Percentiles rank a stretch among this genome's conserved stretches.
Evolutionary conservation across 2,113 vertebrate genomes (phyloP).

Genomic region (Emydura subglobosa): DNA sequence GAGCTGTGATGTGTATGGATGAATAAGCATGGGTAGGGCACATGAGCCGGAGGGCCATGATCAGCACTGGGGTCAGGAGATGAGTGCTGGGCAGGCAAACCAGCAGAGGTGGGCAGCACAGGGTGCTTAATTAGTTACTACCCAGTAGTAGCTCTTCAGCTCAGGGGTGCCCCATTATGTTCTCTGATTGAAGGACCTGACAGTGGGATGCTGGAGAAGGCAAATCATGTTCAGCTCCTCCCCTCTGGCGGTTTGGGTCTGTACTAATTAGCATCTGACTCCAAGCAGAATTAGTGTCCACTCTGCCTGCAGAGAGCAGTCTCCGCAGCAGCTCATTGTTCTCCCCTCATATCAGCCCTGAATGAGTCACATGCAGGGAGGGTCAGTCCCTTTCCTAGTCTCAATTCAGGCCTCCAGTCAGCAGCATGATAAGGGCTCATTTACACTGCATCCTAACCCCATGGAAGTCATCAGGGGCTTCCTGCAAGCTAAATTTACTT

Average conservation of each 20-base stretch:
- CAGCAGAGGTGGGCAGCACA: neutral
- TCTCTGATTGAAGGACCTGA: neutral
- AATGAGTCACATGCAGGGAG: neutral
- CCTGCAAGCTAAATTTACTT: accelerated
- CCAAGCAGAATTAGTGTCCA: neutral
- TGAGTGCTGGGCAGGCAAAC: neutral
- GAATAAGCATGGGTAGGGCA: neutral
- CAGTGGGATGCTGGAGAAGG: neutral
- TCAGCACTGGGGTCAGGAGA: neutral
- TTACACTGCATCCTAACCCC: accelerated
- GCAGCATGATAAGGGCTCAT: neutral
- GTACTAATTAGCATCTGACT: neutral
- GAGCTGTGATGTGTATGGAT: neutral
- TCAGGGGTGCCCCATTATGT: neutral
- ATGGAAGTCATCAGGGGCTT: accelerated
- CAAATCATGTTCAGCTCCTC: neutral
- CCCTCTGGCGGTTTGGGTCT: neutral
- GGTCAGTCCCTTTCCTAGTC: neutral
- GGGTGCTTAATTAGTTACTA: accelerated
- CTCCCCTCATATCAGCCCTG: neutral
- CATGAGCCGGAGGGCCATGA: neutral
- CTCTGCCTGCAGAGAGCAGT: neutral
- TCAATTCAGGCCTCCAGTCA: neutral
- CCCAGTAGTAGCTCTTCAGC: neutral
- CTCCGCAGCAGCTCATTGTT: accelerated